phyloP scores from a whole-genome alignment of 2,888 invertebrate species.

The Hirtodrosophila duncani region DNA sequence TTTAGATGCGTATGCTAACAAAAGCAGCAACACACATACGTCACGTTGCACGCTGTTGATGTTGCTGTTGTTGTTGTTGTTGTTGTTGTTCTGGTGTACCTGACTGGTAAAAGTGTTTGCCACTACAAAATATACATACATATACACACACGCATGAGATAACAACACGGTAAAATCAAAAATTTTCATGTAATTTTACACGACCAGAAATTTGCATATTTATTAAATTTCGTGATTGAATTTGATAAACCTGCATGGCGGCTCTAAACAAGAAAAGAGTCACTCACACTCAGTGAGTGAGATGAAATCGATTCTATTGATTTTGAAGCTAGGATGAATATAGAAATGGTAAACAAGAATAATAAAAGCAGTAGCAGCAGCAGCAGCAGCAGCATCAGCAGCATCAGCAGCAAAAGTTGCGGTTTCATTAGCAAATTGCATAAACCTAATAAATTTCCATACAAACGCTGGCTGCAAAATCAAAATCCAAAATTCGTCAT shows the following conservation, averaged over 20 bases:
- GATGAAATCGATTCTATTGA: slow-evolving; percentile 20
- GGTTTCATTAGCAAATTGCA: slow-evolving; percentile 21
- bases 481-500: slow-evolving; percentile 28
- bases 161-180: slow-evolving; percentile 34
- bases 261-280: background rate
- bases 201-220: slow-evolving; percentile 59
- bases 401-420: slow-evolving; percentile 21
- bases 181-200: slow-evolving; percentile 51
- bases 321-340: too few species aligned
- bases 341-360: too few species aligned
- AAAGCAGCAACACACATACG: slow-evolving; percentile 23
- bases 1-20: too few species aligned
- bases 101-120: slow-evolving; percentile 5
- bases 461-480: slow-evolving; percentile 19
- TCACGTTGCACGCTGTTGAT: slow-evolving; percentile 10
- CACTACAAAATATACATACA: slow-evolving; percentile 7
- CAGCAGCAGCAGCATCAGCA: too few species aligned
- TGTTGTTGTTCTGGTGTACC: slow-evolving; percentile 8
- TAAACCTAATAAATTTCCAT: slow-evolving; percentile 3
- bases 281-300: slow-evolving; percentile 6
- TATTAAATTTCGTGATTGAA: slow-evolving; percentile 64
- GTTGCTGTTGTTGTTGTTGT: background rate
- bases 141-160: slow-evolving; percentile 7
- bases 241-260: slow-evolving; percentile 39
- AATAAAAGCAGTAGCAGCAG: too few species aligned